These are phyloP conservation scores for Pituophis catenifer DNA, from an alignment of 2,113 vertebrate species.

Conservation along the genomic window DNA sequence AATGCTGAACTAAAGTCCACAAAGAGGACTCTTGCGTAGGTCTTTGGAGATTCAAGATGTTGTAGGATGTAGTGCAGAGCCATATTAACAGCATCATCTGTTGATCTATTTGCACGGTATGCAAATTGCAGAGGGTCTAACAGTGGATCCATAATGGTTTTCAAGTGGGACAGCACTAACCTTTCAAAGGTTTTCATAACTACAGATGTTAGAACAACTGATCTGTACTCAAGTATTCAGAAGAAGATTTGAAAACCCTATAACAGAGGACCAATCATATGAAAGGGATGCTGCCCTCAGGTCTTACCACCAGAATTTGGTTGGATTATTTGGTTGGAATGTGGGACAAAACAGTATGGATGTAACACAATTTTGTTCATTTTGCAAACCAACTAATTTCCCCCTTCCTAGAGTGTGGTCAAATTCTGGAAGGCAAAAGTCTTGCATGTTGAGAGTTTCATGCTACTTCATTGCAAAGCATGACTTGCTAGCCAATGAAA, in stretches of 20 bases:
- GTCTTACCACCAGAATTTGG: neutral
- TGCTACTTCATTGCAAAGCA: neutral
- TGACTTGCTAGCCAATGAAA: neutral
- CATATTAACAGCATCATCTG: too few species aligned
- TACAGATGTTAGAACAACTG: too few species aligned
- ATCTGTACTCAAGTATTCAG: neutral
- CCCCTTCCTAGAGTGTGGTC: neutral
- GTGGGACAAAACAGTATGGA: neutral
- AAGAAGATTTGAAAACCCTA: neutral
- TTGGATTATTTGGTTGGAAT: neutral
- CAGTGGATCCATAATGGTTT: too few species aligned
- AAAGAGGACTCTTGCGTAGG: too few species aligned
- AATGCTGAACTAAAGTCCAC: too few species aligned
- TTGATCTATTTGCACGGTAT: too few species aligned
- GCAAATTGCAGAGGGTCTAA: too few species aligned
- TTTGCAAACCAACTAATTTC: neutral
- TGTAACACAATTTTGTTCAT: neutral
- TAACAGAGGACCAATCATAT: neutral
- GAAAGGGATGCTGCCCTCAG: neutral
- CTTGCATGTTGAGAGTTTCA: slow-evolving; percentile 22
- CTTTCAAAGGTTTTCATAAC: too few species aligned
- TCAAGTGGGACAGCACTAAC: too few species aligned
- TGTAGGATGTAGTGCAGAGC: too few species aligned
- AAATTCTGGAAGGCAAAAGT: neutral
- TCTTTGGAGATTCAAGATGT: too few species aligned